Conservation (phyloP, 2,113 vertebrate species). For the Sceloporus tristichus region DNA sequence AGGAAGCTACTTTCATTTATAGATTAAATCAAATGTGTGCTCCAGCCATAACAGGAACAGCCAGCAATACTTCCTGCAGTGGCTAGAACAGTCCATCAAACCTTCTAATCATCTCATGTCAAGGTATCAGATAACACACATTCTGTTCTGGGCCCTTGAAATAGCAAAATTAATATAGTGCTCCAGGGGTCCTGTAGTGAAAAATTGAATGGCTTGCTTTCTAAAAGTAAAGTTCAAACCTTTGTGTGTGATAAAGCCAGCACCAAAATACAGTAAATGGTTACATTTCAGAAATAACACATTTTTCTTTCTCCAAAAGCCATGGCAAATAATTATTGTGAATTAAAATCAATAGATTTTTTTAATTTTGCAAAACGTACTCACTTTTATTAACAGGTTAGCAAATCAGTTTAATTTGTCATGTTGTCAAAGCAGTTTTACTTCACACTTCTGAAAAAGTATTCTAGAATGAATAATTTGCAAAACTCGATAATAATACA, state of each 20-base stretch:
- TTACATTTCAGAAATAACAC: constrained; percentile 14
- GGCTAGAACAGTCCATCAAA: no score
- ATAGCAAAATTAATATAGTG: no score
- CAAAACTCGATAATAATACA: background rate
- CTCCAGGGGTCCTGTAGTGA: no score
- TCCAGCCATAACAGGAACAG: no score
- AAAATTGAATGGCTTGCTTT: no score
- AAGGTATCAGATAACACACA: no score
- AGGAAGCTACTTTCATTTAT: no score
- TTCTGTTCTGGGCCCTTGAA: no score
- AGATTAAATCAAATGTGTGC: no score
- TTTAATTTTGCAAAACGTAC: constrained; percentile 65
- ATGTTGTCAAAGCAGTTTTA: background rate
- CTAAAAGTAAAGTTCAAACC: background rate
- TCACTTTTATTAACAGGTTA: constrained; percentile 62
- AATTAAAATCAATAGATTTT: constrained; percentile 41
- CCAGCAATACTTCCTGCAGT: no score
- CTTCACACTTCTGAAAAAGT: no score
- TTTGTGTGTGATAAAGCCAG: background rate
- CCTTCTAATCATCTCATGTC: no score
- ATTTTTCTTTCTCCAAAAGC: constrained; percentile 32
- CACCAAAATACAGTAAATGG: background rate
- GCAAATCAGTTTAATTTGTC: constrained; percentile 47
- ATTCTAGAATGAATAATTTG: background rate
- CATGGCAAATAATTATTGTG: background rate